Base-by-base conservation (phyloP, 37 sponge, comb jelly and placozoan species). In the Halisarca cf. caerulea region DNA sequence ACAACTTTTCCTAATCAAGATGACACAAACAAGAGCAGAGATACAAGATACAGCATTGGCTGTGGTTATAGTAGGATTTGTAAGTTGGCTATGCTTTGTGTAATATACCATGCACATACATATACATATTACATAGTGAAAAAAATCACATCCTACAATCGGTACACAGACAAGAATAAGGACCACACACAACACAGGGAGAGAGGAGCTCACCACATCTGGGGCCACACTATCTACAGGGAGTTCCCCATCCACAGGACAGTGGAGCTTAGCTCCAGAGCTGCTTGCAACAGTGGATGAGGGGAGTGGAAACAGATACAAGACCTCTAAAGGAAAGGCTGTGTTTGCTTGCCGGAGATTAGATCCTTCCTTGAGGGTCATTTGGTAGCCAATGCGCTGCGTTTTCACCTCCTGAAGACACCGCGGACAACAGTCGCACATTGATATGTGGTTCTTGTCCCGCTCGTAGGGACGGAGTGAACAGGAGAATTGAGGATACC, bases 401-500 rank as follows among this genome's bases (percentile, higher is more conserved):
- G 21, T 37, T 4, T 37, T 39, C 11, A 82, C 64, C 9, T 18
- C 54, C 33, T 8, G 60, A 25, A 86, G 60, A 59, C 93, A 93
- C 32, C 25, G 7, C 0, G 82, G 58, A 37, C 93, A 93, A 0
- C 87, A 84, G 59, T 81, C 85, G 33, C 80, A 84, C 23, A 55
- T 81, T 21, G 62, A 42, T 24, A 80, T 79, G 38, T 41, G 41
- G 32, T 25, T 33, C 18, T 58, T 28, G 0, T 87, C 79, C 23
- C 79, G 83, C 15, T 84, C 85, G 61, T 80, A 75, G 37, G 70
- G 78, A 59, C 70, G 32, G n/a, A n/a, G n/a, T n/a, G n/a, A n/a
- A n/a, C n/a, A n/a, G 28, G 85, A 84, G 62, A 95, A 95, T 33
- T 69, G 66, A 9, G 92, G 92, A 41, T 96, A 95, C 97, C 97